phyloP scores from a whole-genome alignment of 2,797 vertebrate genomes.

The Dromococcyx pavoninus region DNA sequence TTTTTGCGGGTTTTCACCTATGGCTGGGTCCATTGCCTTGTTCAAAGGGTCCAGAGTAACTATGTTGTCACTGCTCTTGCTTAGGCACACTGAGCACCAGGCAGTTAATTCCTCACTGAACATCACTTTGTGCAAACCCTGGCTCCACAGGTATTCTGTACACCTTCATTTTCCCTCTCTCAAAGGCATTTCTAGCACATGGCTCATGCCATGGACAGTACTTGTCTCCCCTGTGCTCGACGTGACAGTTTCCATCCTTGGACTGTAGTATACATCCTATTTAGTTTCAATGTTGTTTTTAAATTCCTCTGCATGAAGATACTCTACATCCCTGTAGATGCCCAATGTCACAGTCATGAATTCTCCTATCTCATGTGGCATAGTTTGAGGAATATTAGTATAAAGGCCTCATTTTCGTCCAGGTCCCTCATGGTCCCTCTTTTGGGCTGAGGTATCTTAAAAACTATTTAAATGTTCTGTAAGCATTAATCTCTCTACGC shows the following conservation, averaged over 20 bases:
- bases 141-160: not conserved
- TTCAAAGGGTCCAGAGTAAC: not conserved
- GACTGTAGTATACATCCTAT: not conserved
- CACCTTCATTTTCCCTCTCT: not conserved
- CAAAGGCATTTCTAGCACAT: not conserved
- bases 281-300: not conserved
- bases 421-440: fast-evolving
- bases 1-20: not conserved
- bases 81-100: not conserved
- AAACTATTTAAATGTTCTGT: not conserved
- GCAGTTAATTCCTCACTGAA: not conserved
- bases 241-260: not conserved
- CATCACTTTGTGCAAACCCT: not conserved
- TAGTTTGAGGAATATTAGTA: not conserved
- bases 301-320: not conserved
- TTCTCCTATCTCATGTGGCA: not conserved
- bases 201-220: not conserved
- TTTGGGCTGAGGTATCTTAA: not conserved
- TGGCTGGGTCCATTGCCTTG: not conserved
- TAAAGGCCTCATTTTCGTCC: not conserved
- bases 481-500: not conserved
- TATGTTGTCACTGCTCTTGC: not conserved
- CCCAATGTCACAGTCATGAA: not conserved
- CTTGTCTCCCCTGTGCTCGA: not conserved
- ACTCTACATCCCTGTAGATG: not conserved